Base-by-base conservation (phyloP, 2,797 vertebrate genomes). In the Fistularia tabacaria region DNA sequence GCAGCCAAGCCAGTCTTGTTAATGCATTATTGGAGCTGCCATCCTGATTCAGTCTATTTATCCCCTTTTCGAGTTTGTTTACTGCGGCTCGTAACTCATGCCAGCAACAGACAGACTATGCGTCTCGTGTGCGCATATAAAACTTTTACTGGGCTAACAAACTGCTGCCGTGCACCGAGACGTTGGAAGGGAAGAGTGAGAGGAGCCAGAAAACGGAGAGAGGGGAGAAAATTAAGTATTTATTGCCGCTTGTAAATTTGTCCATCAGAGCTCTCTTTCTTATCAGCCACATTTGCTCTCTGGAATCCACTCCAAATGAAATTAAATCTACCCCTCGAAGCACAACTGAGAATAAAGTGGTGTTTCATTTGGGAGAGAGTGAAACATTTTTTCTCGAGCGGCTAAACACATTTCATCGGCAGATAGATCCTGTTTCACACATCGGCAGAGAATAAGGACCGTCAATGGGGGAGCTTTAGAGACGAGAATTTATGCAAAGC, bases 131-230 rank as follows among this genome's bases (percentile, higher is more conserved):
- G 69, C 65, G 42, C 62, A 14, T 84, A 83, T 88, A 87, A 89
- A 90, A 89, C 72, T 80, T 90, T 89, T 87, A 89, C 85, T 76
- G 80, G 75, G 68, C 80, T 84, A 81, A 86, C 85, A 88, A 87
- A 89, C 83, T 80, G 82, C 78, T 74, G 59, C 68, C 64, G 52
- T 74, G 48, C 62, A 76, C 65, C 62, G 71, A 54, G 58, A 71
- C 36, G 50, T 49, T 60, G 66, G 56, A 58, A 49, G 46, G 52
- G 9, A 36, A 53, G 12, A n/a, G 54, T 41, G 46, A 47, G 14
- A 10, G 12, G 54, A 49, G 42, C 25, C 45, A 44, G 11, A 50
- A 51, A 59, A 62, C 36, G 8, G 59, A 62, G 7, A 67, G 68
- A 71, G 74, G 59, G 76, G 79, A 69, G 56, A 60, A 25, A 25